Evolutionary conservation across 1,140 invertebrate genomes (phyloP), one percentile per base, ranked within the genome.

Genomic region (Procambarus virginalis): DNA sequence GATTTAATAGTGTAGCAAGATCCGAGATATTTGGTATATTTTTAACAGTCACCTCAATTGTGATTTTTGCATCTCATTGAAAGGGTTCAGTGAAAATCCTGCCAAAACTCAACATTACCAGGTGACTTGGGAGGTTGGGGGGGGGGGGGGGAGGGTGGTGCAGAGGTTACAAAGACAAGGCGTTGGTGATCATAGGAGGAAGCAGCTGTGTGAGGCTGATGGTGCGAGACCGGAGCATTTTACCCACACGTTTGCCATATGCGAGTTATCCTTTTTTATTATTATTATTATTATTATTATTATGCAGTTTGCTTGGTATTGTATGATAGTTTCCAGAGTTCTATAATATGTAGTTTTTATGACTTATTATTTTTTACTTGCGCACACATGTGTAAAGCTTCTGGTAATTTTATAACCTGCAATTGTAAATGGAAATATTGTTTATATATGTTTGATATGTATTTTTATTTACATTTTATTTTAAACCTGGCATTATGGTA

Each of bases 361-460:
- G 64, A 17, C 64, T 68, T 68, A 68, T 68, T 68, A 17, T 68
- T 20, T 17, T 4, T 17, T 68, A 17, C 20, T 10, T 68, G 64
- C 64, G 20, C 64, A 68, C 64, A 17, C 12, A 10, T 3, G 12
- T 68, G 64, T 68, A 68, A 68, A 68, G 64, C 64, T 68, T 68
- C 64, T 68, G 64, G 64, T 68, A 68, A 68, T 68, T 68, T 68
- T 68, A 68, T 68, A 68, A 68, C 20, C 64, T 68, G 64, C 10
- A 68, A 2, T 17, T 68, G 64, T 68, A 68, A 68, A 68, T 58
- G 6, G 55, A 58, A 9, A 58, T 58, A 58, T 68, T 68, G 64
- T 68, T 68, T 68, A 68, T 68, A 68, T 68, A 68, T 68, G 64
- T 68, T 68, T 68, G 64, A 68, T 68, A 68, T 68, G 64, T 68